Percentiles rank a stretch among this genome's conserved stretches.
Evolutionary conservation across 2,888 invertebrate species (phyloP).

Genomic region (Physocephala rufipes): DNA sequence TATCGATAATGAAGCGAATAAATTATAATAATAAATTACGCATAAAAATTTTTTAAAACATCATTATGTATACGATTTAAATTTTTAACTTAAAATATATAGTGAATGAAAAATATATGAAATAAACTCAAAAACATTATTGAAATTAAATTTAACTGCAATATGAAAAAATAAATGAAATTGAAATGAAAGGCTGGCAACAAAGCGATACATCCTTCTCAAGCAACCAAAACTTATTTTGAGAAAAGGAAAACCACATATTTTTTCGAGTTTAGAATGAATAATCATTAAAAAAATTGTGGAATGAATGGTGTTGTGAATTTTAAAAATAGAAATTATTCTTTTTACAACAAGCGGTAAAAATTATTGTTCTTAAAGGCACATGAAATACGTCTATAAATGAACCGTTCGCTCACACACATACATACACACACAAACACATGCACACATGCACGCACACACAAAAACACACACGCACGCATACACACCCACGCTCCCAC

Average conservation of each 20-base stretch:
- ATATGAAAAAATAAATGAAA: conserved; percentile 13
- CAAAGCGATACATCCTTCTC: background rate
- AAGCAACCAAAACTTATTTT: background rate
- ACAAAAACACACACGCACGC: background rate
- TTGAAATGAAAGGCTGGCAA: background rate
- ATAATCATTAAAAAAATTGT: conserved; percentile 26
- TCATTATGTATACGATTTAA: conserved; percentile 29
- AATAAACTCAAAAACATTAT: background rate
- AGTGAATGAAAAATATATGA: background rate
- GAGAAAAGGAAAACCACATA: conserved; percentile 15
- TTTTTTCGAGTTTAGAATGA: background rate
- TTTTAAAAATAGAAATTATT: conserved; percentile 47
- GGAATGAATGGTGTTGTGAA: conserved; percentile 61
- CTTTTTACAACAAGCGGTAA: conserved; percentile 33
- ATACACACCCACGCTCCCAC: no score
- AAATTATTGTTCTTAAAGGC: background rate
- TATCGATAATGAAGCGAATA: conserved; percentile 11
- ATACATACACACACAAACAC: conserved; percentile 37
- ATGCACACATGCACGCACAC: background rate
- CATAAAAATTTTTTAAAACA: conserved; percentile 32
- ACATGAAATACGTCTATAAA: no score
- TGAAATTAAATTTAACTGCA: conserved; percentile 6
- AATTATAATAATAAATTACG: conserved; percentile 11
- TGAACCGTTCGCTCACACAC: conserved; percentile 31
- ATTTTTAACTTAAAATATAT: conserved; percentile 4